A percentile compares a stretch with the other conserved stretches of the same genome.
Evolutionary conservation across 2,113 vertebrate genomes (phyloP).

Genomic region (Chunga burmeisteri): DNA sequence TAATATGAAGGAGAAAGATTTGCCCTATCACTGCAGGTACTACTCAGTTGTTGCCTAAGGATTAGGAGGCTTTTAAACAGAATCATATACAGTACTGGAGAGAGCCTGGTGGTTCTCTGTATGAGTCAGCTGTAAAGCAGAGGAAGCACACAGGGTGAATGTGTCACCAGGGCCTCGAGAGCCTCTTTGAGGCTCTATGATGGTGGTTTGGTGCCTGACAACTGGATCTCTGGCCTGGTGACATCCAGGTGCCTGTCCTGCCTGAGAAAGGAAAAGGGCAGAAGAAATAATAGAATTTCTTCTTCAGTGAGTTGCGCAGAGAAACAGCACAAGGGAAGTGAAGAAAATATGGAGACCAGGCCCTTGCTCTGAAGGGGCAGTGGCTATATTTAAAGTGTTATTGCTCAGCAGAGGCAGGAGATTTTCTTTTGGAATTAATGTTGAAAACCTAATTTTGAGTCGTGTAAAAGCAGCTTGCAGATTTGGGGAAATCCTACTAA

Average conservation of each 20-base stretch:
- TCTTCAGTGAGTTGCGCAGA: background rate
- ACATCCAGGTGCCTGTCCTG: background rate
- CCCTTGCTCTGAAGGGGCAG: background rate
- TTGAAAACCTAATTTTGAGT: background rate
- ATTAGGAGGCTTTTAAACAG: slow-evolving; percentile 35
- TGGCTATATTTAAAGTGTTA: background rate
- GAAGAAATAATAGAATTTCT: background rate
- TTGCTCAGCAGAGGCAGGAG: background rate
- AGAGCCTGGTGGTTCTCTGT: background rate
- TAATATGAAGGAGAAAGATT: slow-evolving; percentile 2
- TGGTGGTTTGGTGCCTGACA: background rate
- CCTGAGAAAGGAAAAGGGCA: background rate
- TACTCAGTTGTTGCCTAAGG: slow-evolving; percentile 4
- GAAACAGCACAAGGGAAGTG: background rate
- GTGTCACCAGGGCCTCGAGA: background rate
- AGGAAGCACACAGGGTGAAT: background rate
- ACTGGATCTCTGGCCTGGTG: background rate
- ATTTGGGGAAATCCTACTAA: background rate
- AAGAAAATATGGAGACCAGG: background rate
- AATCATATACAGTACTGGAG: background rate
- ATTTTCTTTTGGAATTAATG: background rate
- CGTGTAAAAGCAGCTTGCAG: background rate
- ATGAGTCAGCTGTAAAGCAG: background rate
- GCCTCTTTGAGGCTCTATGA: background rate
- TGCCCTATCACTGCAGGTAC: background rate